These are phyloP conservation scores for Elymnias hypermnestra DNA, from an alignment of 1,140 invertebrate species.

Conservation along the genomic window DNA sequence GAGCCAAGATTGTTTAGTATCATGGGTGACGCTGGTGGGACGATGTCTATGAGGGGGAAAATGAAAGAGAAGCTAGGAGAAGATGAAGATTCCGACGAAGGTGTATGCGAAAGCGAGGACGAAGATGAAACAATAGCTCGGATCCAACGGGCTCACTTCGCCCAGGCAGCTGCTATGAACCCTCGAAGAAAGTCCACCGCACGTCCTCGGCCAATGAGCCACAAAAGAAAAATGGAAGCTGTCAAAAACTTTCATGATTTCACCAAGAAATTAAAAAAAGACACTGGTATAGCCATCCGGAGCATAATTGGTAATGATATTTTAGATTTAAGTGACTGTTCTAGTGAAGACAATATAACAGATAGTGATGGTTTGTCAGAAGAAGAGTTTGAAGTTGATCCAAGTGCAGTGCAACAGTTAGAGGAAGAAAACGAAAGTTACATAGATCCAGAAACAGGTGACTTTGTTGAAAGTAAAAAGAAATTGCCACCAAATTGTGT, in stretches of 20 bases:
- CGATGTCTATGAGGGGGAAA: conserved; percentile 45
- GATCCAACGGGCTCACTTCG: conserved; percentile 64
- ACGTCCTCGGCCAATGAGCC: conserved; percentile 53
- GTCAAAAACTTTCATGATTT: conserved; percentile 72
- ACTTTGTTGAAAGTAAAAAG: conserved; percentile 56
- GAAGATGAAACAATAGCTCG: conserved; percentile 68
- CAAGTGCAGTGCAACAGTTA: conserved; percentile 62
- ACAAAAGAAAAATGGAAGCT: conserved; percentile 70
- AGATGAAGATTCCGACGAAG: conserved; percentile 58
- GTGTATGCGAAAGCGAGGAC: conserved; percentile 57
- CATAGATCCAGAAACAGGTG: conserved; percentile 73
- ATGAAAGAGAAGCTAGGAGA: conserved; percentile 46
- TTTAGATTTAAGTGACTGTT: conserved; percentile 71
- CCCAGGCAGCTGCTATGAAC: conserved; percentile 61
- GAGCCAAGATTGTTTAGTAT: conserved; percentile 25
- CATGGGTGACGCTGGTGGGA: conserved; percentile 54
- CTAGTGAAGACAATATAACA: conserved; percentile 60
- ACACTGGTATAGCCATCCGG: conserved; percentile 71
- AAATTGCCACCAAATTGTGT: conserved; percentile 19
- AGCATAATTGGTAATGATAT: conserved; percentile 71
- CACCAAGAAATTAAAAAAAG: conserved; percentile 73
- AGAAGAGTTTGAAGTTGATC: conserved; percentile 69
- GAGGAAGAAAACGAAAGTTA: conserved; percentile 72
- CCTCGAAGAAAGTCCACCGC: conserved; percentile 44
- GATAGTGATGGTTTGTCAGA: conserved; percentile 72